Evolutionary conservation across 2,797 vertebrate genomes (phyloP).

Genomic region (Myripristis murdjan): DNA sequence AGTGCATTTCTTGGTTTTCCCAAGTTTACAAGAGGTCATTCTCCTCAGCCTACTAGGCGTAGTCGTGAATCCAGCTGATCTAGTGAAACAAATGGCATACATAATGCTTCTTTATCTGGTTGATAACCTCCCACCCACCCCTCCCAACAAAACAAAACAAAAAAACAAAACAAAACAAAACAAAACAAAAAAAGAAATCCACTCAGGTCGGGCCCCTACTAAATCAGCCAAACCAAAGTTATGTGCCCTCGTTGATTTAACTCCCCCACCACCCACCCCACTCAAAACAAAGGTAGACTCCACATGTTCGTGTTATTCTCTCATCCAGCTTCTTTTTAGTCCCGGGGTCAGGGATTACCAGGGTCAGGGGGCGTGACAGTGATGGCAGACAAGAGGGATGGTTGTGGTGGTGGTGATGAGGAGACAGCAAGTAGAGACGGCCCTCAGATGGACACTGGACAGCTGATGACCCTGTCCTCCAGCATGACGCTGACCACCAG

Average conservation of each 20-base stretch:
- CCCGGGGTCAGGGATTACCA: conserved; percentile 52
- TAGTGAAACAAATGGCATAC: conserved; percentile 73
- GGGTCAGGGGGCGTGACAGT: conserved; percentile 44
- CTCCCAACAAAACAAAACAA: conserved; percentile 50
- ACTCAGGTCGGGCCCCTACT: conserved; percentile 47
- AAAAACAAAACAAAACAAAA: conserved; percentile 49
- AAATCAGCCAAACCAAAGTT: conserved; percentile 53
- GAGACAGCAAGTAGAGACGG: not conserved
- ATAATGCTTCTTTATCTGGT: conserved; percentile 71
- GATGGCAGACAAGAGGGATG: conserved; percentile 58
- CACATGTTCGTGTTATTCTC: not conserved
- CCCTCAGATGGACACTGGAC: conserved; percentile 93
- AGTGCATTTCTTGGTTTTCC: conserved; percentile 18
- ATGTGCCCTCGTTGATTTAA: conserved; percentile 41
- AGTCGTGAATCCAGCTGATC: conserved; percentile 48
- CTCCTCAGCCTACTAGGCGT: conserved; percentile 41
- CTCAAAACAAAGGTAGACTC: conserved; percentile 42
- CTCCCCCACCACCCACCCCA: conserved; percentile 30
- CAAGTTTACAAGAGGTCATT: conserved; percentile 51
- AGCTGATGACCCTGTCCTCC: conserved; percentile 93
- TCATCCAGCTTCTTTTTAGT: conserved; percentile 41
- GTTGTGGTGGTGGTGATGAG: conserved; percentile 21
- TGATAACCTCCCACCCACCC: conserved; percentile 14
- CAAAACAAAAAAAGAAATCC: conserved; percentile 63
- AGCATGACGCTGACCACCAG: conserved; percentile 96